Conservation (phyloP, 2,113 vertebrate genomes). For the Chloropsis hardwickii region DNA sequence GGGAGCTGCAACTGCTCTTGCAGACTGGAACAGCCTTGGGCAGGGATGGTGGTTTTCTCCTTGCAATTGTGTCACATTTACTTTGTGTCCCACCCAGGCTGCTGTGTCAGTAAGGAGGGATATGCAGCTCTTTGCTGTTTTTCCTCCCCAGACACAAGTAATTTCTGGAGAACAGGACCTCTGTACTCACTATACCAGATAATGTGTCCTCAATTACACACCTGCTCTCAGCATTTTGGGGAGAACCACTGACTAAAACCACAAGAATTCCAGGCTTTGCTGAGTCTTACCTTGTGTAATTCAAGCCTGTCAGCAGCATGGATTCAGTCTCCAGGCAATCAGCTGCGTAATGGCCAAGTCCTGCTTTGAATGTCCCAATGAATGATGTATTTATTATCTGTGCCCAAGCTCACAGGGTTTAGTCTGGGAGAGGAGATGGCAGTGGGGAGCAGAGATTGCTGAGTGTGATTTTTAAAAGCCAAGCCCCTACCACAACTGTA, state of each 20-base stretch:
- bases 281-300: neutral
- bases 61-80: neutral
- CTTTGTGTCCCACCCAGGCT: neutral
- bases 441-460: neutral
- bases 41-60: neutral
- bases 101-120: neutral
- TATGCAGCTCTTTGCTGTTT: neutral
- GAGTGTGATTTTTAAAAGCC: neutral
- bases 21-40: accelerated
- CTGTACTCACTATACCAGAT: neutral
- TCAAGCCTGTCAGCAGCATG: neutral
- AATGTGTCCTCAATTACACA: neutral
- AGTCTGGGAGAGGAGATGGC: neutral
- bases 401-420: neutral
- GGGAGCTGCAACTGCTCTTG: accelerated
- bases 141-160: accelerated
- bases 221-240: neutral
- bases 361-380: neutral
- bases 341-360: neutral
- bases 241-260: neutral
- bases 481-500: neutral
- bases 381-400: neutral
- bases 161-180: neutral
- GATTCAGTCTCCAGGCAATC: neutral
- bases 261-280: neutral